These are phyloP conservation scores for Xenopus borealis DNA, from an alignment of 2,113 vertebrate genomes.

Conservation along the genomic window DNA sequence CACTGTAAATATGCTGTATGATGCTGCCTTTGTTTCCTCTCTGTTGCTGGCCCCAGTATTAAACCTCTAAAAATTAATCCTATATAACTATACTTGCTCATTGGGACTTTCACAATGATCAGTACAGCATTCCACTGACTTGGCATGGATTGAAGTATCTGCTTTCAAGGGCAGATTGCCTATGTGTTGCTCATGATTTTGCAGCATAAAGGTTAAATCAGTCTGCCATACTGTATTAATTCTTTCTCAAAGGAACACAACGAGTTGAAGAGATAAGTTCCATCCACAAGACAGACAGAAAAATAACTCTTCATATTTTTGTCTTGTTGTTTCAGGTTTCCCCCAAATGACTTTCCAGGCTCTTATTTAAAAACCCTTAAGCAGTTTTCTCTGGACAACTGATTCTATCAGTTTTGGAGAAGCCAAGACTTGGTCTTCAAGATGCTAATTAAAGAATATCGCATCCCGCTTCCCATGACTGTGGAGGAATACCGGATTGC, in stretches of 20 bases:
- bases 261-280: not conserved
- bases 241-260: not conserved
- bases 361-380: constrained; percentile 58
- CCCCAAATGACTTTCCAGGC: constrained; percentile 58
- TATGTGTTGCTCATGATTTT: too few species aligned
- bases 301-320: constrained; percentile 28
- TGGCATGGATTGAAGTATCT: too few species aligned
- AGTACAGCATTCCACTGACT: too few species aligned
- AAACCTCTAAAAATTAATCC: too few species aligned
- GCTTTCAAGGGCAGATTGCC: too few species aligned
- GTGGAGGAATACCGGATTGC: constrained; percentile 97
- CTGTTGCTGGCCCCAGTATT: too few species aligned
- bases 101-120: too few species aligned
- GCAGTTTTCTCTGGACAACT: constrained; percentile 55
- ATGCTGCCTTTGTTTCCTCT: too few species aligned
- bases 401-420: constrained; percentile 53
- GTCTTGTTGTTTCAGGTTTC: constrained; percentile 55
- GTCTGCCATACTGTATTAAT: not conserved
- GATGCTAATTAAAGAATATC: constrained; percentile 97
- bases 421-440: constrained; percentile 62
- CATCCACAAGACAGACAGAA: constrained; percentile 1
- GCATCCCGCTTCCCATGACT: constrained; percentile 93
- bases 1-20: too few species aligned
- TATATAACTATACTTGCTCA: too few species aligned
- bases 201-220: too few species aligned